A percentile compares a stretch with the other conserved stretches of the same genome.
Conservation (phyloP, 2,888 invertebrate species). For the Torymus auratus region DNA sequence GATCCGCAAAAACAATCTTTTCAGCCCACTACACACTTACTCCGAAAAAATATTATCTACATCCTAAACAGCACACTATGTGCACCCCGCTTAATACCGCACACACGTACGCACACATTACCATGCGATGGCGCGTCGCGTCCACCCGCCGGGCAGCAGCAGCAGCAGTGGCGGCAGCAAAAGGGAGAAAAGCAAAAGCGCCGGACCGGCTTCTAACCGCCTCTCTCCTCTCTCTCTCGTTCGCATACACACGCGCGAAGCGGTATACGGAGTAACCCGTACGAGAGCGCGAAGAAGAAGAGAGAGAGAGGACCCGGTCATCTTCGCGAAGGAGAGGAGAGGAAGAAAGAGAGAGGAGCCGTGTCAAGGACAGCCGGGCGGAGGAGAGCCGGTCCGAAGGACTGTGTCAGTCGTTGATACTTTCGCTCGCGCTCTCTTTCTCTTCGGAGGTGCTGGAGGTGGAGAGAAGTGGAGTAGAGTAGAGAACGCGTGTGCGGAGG, state of each 20-base stretch:
- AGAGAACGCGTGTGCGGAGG: too few relatives aligned
- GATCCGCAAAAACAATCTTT: too few relatives aligned
- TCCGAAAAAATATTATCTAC: too few relatives aligned
- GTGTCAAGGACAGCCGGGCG: conserved; percentile 72
- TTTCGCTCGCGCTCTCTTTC: conserved; percentile 43
- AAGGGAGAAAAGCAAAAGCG: conserved; percentile 54
- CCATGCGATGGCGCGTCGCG: conserved; percentile 6
- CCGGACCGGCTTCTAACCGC: conserved; percentile 33
- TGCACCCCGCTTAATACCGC: conserved; percentile 9
- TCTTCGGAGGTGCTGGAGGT: neutral
- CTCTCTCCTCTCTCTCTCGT: neutral
- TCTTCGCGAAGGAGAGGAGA: conserved; percentile 36
- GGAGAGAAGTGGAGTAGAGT: neutral
- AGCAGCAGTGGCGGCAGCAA: conserved; percentile 44
- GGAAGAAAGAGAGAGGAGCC: conserved; percentile 59
- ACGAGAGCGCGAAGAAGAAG: conserved; percentile 46
- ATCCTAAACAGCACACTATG: too few relatives aligned
- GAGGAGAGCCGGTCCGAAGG: conserved; percentile 67
- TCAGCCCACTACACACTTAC: too few relatives aligned
- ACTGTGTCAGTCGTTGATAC: conserved; percentile 66
- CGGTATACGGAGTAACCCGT: conserved; percentile 52
- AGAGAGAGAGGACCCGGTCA: conserved; percentile 41
- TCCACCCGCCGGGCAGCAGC: conserved; percentile 19
- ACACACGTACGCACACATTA: neutral
- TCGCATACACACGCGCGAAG: conserved; percentile 16